Base-by-base conservation (phyloP, 2,888 invertebrate genomes). In the Drosophila subquinaria region DNA sequence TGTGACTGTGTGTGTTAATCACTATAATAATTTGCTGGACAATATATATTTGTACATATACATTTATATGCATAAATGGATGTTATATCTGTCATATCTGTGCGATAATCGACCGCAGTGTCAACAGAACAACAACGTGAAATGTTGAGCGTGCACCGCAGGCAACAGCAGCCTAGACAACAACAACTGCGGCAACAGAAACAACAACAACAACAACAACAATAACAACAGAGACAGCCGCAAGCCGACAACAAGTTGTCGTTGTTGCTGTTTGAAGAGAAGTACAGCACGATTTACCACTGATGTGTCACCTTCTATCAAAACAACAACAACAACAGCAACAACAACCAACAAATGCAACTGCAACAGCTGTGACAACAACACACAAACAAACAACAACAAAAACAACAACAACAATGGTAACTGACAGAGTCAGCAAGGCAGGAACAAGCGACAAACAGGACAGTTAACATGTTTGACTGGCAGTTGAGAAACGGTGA, bases 251-350 rank as follows among this genome's bases (percentile, higher is more conserved):
- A 51, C 35, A 40, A 52, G 50, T 35, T 51, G 67, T 11, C n/a
- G 33, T 8, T 57, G 60, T 42, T 68, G 45, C 11, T 79, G 83
- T 81, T 79, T 79, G 70, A 69, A 76, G 56, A 69, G 73, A 51
- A 69, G 73, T 47, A 42, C 61, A 56, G 51, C 57, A 64, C 69
- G 79, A 68, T 80, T 84, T 76, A 75, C 83, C 79, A 86, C 68
- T 73, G 61, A 81, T 78, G 78, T 76, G 86, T 82, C 84, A 88
- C 81, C 83, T 86, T 84, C 88, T 81, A 88, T 81, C 79, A 81
- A 73, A 86, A 72, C 82, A 81, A 76, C 76, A 73, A 23, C 45
- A 53, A 60, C 71, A 72, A 66, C 60, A 57, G 36, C 45, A 42
- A n/a, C 42, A 52, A 51, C 60, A 59, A 50, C 48, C n/a, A 48